Evolutionary conservation across 2,113 vertebrate genomes (phyloP).

Genomic region (Seriola dumerili): DNA sequence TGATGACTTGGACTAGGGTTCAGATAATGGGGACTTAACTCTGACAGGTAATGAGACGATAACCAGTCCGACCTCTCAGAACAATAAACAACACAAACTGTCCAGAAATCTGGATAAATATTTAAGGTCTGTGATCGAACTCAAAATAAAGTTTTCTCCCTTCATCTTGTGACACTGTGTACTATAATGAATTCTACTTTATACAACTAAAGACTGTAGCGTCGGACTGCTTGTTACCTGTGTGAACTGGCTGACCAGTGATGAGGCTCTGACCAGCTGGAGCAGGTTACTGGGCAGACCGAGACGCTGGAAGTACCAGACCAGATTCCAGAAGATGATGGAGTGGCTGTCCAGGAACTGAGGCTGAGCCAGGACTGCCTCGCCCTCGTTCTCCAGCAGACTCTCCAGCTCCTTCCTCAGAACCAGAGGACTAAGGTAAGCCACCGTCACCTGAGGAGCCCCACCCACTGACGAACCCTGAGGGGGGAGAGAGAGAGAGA

Average conservation of each 20-base stretch:
- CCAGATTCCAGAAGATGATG: conserved; percentile 97
- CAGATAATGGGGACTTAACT: no score
- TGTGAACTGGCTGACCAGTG: conserved; percentile 70
- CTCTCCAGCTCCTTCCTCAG: conserved; percentile 95
- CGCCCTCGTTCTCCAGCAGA: conserved; percentile 94
- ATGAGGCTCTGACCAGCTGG: conserved; percentile 87
- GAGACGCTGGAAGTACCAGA: conserved; percentile 94
- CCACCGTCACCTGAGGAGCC: conserved; percentile 85
- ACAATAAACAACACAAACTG: no score
- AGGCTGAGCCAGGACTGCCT: conserved; percentile 87
- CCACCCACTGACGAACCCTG: conserved; percentile 60
- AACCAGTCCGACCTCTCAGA: no score
- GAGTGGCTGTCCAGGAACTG: conserved; percentile 91
- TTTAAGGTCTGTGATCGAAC: no score
- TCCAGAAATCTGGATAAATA: no score
- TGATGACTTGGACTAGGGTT: no score
- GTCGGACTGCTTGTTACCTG: conserved; percentile 77
- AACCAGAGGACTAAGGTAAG: conserved; percentile 94
- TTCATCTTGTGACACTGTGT: no score
- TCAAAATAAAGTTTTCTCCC: no score
- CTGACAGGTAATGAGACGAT: no score
- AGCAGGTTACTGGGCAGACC: conserved; percentile 89
- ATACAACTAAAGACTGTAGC: no score
- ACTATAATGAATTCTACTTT: no score
- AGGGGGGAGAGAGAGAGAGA: background rate